Conservation (phyloP, 2,888 invertebrate genomes). For the Luperina nickerlii region DNA sequence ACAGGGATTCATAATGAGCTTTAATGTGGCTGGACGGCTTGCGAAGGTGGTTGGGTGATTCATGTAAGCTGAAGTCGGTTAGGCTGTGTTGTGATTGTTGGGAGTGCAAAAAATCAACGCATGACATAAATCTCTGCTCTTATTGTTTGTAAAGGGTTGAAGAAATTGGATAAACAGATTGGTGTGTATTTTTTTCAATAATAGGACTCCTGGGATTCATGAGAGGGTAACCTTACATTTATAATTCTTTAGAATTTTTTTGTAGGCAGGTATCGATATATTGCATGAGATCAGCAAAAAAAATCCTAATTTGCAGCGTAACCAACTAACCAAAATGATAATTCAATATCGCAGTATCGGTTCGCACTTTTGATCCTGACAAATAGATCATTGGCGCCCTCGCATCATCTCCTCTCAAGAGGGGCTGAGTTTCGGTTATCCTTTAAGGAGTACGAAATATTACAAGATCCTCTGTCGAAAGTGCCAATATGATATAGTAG, state of each 20-base stretch:
- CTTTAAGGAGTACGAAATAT: slow-evolving; percentile 84
- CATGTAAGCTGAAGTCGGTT: slow-evolving; percentile 20
- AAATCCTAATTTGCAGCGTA: neutral
- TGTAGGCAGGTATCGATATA: neutral
- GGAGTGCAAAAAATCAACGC: neutral
- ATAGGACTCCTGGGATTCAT: no score
- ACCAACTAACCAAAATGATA: slow-evolving; percentile 52
- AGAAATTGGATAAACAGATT: neutral
- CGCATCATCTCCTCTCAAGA: slow-evolving; percentile 72
- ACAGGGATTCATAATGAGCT: slow-evolving; percentile 73
- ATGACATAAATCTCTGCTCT: neutral
- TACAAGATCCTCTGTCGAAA: slow-evolving; percentile 80
- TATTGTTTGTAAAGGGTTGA: neutral
- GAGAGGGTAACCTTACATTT: neutral
- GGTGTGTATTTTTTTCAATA: neutral
- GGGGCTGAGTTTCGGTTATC: slow-evolving; percentile 73
- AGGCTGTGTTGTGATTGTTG: neutral
- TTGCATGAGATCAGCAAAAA: slow-evolving; percentile 17
- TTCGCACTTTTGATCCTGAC: slow-evolving; percentile 69
- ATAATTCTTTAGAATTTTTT: neutral
- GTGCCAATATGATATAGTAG: slow-evolving; percentile 89
- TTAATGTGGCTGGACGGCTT: slow-evolving; percentile 50
- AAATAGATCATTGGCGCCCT: slow-evolving; percentile 68
- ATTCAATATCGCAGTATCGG: slow-evolving; percentile 56
- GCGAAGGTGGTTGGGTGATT: slow-evolving; percentile 36